These are phyloP conservation scores for Drosophila melanosoma DNA, from an alignment of 2,888 invertebrate genomes.

Conservation along the genomic window DNA sequence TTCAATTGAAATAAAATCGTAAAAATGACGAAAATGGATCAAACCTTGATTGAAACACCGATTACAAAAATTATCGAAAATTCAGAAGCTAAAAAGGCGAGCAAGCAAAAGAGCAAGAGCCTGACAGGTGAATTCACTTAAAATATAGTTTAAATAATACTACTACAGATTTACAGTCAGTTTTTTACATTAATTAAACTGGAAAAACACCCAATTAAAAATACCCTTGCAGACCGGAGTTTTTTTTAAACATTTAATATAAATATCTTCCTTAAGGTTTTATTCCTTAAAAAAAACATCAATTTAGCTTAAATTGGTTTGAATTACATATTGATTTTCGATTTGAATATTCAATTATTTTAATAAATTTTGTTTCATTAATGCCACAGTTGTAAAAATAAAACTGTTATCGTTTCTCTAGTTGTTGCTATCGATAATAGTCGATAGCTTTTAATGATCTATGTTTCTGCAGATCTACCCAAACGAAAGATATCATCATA, in stretches of 20 bases:
- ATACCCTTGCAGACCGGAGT: neutral
- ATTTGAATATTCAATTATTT: neutral
- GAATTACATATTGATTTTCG: neutral
- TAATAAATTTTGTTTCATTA: neutral
- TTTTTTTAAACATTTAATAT: too few species aligned
- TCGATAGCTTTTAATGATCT: neutral
- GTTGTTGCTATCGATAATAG: neutral
- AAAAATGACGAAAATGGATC: constrained; percentile 22
- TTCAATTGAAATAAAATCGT: constrained; percentile 25
- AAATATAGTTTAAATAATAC: constrained; percentile 16
- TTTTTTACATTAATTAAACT: neutral
- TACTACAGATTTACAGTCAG: constrained; percentile 14
- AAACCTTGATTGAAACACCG: constrained; percentile 38
- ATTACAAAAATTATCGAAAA: constrained; percentile 44
- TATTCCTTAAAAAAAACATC: neutral
- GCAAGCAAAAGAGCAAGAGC: constrained; percentile 92
- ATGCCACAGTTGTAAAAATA: neutral
- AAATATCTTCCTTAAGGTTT: neutral
- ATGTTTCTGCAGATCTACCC: neutral
- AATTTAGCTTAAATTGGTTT: neutral
- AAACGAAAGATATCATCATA: neutral
- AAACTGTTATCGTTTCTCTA: neutral
- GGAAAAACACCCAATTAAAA: neutral
- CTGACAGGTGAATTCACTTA: constrained; percentile 90
- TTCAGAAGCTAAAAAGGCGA: constrained; percentile 97